Percentiles rank a stretch among this genome's conserved stretches.
These are phyloP conservation scores for Acleris sparsana DNA, from an alignment of 2,888 invertebrate genomes.

Conservation along the genomic window DNA sequence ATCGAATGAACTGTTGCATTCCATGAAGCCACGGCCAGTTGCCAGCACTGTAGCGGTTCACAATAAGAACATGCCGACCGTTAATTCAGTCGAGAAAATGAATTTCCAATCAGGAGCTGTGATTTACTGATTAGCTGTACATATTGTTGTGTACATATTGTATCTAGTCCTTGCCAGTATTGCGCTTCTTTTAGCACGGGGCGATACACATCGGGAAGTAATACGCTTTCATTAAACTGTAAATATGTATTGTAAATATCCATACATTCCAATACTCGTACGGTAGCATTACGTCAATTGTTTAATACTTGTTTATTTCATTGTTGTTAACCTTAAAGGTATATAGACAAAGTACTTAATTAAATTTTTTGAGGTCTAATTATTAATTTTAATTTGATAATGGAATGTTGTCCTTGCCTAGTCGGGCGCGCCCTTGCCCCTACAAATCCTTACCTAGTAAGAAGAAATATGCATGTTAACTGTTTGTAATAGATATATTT, in stretches of 20 bases:
- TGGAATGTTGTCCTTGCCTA: slow-evolving; percentile 19
- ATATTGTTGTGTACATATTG: slow-evolving; percentile 52
- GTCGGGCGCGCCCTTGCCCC: slow-evolving; percentile 1
- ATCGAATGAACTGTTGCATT: not conserved
- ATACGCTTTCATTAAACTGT: slow-evolving; percentile 59
- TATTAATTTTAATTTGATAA: slow-evolving; percentile 20
- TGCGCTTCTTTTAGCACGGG: slow-evolving; percentile 2
- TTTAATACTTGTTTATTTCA: slow-evolving; percentile 27
- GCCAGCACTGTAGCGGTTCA: slow-evolving; percentile 26
- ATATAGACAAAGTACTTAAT: slow-evolving; percentile 12
- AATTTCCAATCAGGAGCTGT: slow-evolving; percentile 76
- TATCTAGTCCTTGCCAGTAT: slow-evolving; percentile 31
- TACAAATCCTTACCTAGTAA: slow-evolving; percentile 25
- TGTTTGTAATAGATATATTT: slow-evolving; percentile 27
- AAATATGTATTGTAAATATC: slow-evolving; percentile 47
- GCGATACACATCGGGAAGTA: slow-evolving; percentile 51
- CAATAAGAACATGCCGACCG: slow-evolving; percentile 27
- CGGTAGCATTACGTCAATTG: slow-evolving; percentile 35
- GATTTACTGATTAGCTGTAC: slow-evolving; percentile 74
- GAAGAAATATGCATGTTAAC: slow-evolving; percentile 20
- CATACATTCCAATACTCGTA: slow-evolving; percentile 34
- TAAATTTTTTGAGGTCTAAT: slow-evolving; percentile 32
- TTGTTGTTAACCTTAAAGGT: slow-evolving; percentile 31
- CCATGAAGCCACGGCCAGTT: not conserved
- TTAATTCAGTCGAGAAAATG: slow-evolving; percentile 39